Conservation (phyloP, 2,113 vertebrate genomes). For the Dicaeum eximium region DNA sequence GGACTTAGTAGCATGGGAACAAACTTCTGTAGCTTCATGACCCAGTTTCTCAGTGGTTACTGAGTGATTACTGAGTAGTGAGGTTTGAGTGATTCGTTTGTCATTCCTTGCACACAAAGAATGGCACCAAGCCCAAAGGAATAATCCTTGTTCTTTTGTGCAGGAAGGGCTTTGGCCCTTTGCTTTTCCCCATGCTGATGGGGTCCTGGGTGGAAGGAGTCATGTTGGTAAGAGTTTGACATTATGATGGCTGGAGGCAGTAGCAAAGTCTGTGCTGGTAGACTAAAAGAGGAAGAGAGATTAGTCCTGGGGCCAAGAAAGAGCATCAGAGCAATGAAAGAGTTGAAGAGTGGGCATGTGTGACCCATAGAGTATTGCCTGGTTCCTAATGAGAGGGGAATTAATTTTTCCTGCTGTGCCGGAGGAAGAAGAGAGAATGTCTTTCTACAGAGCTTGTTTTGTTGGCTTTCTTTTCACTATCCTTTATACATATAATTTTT, state of each 20-base stretch:
- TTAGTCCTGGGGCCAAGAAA: background rate
- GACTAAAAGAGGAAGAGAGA: background rate
- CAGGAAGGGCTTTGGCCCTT: background rate
- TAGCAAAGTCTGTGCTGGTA: background rate
- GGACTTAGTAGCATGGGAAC: background rate
- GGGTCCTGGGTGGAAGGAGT: background rate
- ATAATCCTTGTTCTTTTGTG: background rate
- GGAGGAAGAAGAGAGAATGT: background rate
- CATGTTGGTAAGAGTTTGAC: background rate
- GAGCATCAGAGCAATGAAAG: background rate
- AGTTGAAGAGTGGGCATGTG: background rate
- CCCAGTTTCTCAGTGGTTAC: background rate
- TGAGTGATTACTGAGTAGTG: background rate
- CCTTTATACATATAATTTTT: background rate
- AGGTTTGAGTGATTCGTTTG: background rate
- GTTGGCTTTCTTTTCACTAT: background rate
- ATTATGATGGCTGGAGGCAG: background rate
- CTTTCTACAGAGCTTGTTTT: background rate
- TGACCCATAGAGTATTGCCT: background rate
- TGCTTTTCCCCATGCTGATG: background rate
- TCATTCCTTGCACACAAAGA: background rate
- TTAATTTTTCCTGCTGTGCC: background rate
- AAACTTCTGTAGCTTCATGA: background rate
- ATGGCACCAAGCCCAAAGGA: background rate
- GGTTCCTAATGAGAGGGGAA: background rate